Conservation (phyloP, 2,113 vertebrate species). For the Epinephelus moara region DNA sequence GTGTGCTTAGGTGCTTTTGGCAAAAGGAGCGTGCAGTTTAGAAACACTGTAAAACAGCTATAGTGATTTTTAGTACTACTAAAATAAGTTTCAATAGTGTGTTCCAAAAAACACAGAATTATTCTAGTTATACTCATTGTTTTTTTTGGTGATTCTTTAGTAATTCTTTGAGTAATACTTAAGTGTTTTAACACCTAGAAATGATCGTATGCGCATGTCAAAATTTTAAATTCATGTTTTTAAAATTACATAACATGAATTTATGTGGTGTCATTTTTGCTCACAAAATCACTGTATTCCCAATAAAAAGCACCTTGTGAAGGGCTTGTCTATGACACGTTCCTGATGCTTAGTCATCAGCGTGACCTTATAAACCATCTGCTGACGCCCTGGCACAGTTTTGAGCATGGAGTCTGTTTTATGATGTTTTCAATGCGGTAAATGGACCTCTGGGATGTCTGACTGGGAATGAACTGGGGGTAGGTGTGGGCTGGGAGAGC, state of each 20-base stretch:
- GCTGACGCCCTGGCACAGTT: slow-evolving; percentile 36
- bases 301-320: slow-evolving; percentile 5
- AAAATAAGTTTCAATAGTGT: too few relatives aligned
- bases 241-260: neutral
- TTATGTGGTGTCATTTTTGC: slow-evolving; percentile 1
- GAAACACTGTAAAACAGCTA: too few relatives aligned
- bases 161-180: too few relatives aligned
- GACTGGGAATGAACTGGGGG: slow-evolving; percentile 15
- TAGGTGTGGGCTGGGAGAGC: slow-evolving; percentile 41
- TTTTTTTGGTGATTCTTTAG: too few relatives aligned
- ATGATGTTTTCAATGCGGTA: slow-evolving; percentile 65
- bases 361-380: slow-evolving; percentile 62
- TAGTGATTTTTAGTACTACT: too few relatives aligned
- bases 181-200: too few relatives aligned
- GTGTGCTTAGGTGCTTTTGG: too few relatives aligned
- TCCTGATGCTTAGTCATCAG: slow-evolving; percentile 48
- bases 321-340: slow-evolving; percentile 19
- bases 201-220: too few relatives aligned
- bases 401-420: slow-evolving; percentile 31
- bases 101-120: too few relatives aligned
- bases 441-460: slow-evolving; percentile 63
- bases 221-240: too few relatives aligned
- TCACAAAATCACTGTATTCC: slow-evolving; percentile 6
- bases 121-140: too few relatives aligned
- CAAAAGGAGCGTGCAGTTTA: too few relatives aligned